Evolutionary conservation across 2,797 vertebrate genomes (phyloP).

Genomic region (Propithecus deckenii): DNA sequence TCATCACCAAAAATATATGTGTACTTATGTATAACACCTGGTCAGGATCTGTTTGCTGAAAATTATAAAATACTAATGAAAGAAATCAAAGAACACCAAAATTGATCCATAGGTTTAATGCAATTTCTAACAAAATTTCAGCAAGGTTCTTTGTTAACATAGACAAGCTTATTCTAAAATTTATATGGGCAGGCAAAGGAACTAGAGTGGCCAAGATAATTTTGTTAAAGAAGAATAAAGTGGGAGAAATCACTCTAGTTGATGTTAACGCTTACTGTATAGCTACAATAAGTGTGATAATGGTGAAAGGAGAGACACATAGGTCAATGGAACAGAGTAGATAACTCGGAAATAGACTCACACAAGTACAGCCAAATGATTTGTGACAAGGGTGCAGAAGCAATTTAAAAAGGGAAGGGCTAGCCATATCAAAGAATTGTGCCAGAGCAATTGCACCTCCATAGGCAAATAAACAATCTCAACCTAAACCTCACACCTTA

Average conservation of each 20-base stretch:
- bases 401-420: background rate
- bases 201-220: background rate
- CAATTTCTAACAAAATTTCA: conserved; percentile 19
- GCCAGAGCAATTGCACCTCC: background rate
- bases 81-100: background rate
- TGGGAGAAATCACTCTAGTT: background rate
- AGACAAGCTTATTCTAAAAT: background rate
- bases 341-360: background rate
- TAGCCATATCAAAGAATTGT: background rate
- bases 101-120: background rate
- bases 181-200: background rate
- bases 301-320: background rate
- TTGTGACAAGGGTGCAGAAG: conserved; percentile 1
- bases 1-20: background rate
- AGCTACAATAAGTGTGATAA: background rate
- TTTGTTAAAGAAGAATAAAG: conserved; percentile 11
- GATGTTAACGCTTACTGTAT: background rate
- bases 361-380: background rate
- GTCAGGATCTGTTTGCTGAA: background rate
- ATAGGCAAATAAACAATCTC: background rate
- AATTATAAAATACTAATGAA: background rate
- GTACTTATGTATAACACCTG: background rate
- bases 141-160: background rate
- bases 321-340: background rate
- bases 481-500: background rate